Evolutionary conservation across 2,888 invertebrate species (phyloP).

Genomic region (Eurytoma adleriae): DNA sequence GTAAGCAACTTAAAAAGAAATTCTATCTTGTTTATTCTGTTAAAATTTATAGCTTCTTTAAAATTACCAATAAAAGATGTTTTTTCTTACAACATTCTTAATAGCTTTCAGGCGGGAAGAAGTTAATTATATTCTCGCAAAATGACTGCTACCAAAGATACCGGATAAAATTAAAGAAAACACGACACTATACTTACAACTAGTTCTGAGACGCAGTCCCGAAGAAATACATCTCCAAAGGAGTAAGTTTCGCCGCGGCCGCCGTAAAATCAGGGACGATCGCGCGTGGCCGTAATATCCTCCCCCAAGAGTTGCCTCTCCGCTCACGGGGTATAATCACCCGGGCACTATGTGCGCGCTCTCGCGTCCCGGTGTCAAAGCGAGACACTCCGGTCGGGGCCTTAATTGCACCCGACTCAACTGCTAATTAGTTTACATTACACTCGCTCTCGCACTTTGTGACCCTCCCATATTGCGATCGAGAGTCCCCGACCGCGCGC

Average conservation of each 20-base stretch:
- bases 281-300: background rate
- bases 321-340: slow-evolving; percentile 1
- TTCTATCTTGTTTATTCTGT: no score
- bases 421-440: slow-evolving; percentile 76
- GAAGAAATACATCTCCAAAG: background rate
- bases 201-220: no score
- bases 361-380: slow-evolving; percentile 67
- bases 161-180: no score
- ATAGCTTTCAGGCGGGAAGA: no score
- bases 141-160: no score
- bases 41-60: no score
- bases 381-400: slow-evolving; percentile 69
- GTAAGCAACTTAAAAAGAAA: no score
- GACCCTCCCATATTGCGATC: slow-evolving; percentile 26
- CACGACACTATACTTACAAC: no score
- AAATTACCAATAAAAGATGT: no score
- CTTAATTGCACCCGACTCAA: slow-evolving; percentile 74
- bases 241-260: background rate
- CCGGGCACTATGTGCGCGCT: slow-evolving; percentile 16
- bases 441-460: slow-evolving; percentile 66
- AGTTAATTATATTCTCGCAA: no score
- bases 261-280: background rate
- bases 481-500: slow-evolving; percentile 54
- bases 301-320: background rate
- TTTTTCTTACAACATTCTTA: no score